Conservation (phyloP, 2,888 invertebrate genomes). For the Dryadula phaetusa region DNA sequence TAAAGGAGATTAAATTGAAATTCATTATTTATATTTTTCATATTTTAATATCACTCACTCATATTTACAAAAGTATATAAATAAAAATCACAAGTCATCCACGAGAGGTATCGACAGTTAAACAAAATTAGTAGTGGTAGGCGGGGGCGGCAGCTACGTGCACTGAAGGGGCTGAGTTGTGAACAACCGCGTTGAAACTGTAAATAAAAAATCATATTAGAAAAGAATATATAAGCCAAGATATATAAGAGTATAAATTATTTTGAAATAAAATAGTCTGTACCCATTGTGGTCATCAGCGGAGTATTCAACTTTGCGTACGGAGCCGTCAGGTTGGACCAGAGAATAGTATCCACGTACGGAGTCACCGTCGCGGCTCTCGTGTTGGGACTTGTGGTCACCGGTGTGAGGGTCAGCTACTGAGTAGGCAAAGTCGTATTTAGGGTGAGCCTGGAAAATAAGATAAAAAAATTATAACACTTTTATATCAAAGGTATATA, state of each 20-base stretch:
- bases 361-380: conserved; percentile 67
- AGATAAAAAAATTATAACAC: background rate
- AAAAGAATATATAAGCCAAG: background rate
- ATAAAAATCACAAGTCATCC: conserved; percentile 23
- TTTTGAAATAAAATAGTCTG: conserved; percentile 10
- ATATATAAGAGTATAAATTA: background rate
- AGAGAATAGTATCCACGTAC: conserved; percentile 83
- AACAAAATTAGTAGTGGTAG: conserved; percentile 29
- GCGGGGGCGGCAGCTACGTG: conserved; percentile 59
- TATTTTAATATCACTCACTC: conserved; percentile 32
- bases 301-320: conserved; percentile 72
- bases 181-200: conserved; percentile 78
- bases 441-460: conserved; percentile 54
- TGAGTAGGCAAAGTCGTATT: conserved; percentile 69
- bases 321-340: conserved; percentile 72
- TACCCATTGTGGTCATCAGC: conserved; percentile 71
- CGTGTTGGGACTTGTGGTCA: conserved; percentile 75
- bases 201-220: conserved; percentile 37
- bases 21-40: conserved; percentile 7
- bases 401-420: conserved; percentile 77
- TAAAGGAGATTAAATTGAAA: background rate
- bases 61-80: conserved; percentile 33
- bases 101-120: conserved; percentile 9
- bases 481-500: too few species aligned
- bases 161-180: conserved; percentile 69